Conservation (phyloP, 1,140 invertebrate species). For the Diprion similis region DNA sequence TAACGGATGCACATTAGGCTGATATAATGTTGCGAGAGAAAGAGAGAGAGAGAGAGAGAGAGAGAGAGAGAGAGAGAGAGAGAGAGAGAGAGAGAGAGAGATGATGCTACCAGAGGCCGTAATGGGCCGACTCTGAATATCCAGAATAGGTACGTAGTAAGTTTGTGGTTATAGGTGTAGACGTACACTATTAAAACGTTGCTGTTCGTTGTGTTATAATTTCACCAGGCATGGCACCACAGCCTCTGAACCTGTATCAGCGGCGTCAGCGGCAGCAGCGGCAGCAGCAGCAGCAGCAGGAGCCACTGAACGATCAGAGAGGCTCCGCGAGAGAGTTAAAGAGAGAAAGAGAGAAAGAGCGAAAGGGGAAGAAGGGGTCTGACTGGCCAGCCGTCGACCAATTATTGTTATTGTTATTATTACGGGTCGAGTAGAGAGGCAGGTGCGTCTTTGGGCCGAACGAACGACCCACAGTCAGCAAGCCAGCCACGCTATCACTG, state of each 20-base stretch:
- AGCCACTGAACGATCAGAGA: constrained; percentile 23
- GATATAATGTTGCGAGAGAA: not conserved
- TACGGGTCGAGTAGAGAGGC: not conserved
- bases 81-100: not conserved
- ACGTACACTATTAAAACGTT: no score
- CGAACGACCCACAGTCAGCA: not conserved
- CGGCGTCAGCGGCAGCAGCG: not conserved
- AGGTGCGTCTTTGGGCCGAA: not conserved
- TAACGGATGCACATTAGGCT: no score
- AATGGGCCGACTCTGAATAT: constrained; percentile 14
- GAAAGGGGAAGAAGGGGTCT: not conserved
- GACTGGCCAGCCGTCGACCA: constrained; percentile 13
- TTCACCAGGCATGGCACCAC: not conserved
- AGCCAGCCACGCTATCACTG: constrained; percentile 1
- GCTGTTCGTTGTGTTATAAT: not conserved
- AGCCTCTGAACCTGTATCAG: constrained; percentile 2
- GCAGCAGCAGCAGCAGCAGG: constrained; percentile 7
- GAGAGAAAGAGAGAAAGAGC: constrained; percentile 20
- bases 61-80: not conserved
- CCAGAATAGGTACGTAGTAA: constrained; percentile 27
- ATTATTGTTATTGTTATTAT: constrained; percentile 8
- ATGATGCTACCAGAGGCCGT: not conserved
- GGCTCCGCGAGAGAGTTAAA: constrained; percentile 26
- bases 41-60: constrained; percentile 11
- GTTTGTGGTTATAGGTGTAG: not conserved